phyloP scores from a whole-genome alignment of 2,888 invertebrate species.

The Drosophila subsilvestris region DNA sequence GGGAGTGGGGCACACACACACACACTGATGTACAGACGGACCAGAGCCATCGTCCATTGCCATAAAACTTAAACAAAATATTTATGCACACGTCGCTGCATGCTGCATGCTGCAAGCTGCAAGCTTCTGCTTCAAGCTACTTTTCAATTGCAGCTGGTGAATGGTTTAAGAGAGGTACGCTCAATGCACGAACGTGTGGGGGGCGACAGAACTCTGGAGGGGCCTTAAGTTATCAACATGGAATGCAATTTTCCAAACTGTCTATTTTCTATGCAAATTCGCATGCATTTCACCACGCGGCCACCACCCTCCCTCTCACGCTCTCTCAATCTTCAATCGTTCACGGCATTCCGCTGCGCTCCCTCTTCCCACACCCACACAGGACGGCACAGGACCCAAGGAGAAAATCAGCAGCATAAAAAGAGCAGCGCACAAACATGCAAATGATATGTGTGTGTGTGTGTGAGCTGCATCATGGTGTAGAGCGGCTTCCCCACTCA shows the following conservation, averaged over 20 bases:
- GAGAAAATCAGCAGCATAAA: slow-evolving; percentile 18
- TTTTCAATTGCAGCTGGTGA: slow-evolving; percentile 68
- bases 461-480: too few relatives aligned
- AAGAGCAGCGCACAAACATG: slow-evolving; percentile 62
- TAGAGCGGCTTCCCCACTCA: too few relatives aligned
- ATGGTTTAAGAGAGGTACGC: slow-evolving; percentile 22
- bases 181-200: slow-evolving; percentile 26
- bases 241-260: slow-evolving; percentile 80
- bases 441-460: slow-evolving; percentile 63
- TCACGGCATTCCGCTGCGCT: slow-evolving; percentile 1
- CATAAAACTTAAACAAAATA: slow-evolving; percentile 78
- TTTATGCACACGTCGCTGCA: slow-evolving; percentile 74
- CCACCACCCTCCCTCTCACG: neutral
- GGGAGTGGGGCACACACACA: slow-evolving; percentile 16
- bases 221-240: slow-evolving; percentile 78
- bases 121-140: slow-evolving; percentile 41
- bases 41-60: slow-evolving; percentile 48
- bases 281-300: slow-evolving; percentile 65
- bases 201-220: slow-evolving; percentile 30
- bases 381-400: slow-evolving; percentile 32
- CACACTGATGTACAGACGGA: neutral
- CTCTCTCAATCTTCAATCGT: slow-evolving; percentile 29
- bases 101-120: slow-evolving; percentile 43
- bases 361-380: neutral
- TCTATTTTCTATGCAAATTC: slow-evolving; percentile 79